Evolutionary conservation across 2,797 vertebrate species (phyloP).

Genomic region (Borostomias antarcticus): DNA sequence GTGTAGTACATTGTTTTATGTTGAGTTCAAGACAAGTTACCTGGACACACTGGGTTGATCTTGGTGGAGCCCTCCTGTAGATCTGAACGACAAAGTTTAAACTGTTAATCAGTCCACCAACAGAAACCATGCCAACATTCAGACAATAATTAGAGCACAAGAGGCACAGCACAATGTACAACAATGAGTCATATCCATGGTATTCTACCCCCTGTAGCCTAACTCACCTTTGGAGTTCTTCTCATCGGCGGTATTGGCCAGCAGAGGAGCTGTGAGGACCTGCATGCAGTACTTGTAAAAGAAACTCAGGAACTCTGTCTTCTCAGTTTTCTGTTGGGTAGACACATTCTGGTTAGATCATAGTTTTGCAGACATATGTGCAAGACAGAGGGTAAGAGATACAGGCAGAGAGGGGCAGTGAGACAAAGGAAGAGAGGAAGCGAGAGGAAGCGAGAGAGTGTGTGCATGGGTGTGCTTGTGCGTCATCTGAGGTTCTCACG

Average conservation of each 20-base stretch:
- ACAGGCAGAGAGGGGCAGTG: background rate
- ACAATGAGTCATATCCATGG: too few relatives aligned
- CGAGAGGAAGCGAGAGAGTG: background rate
- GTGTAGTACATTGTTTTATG: too few relatives aligned
- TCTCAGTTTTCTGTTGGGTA: constrained; percentile 93
- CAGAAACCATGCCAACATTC: background rate
- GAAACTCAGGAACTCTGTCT: constrained; percentile 98
- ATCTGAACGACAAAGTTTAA: constrained; percentile 72
- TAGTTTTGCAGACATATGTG: background rate
- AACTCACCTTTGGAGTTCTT: constrained; percentile 87
- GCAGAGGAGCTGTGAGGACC: constrained; percentile 93
- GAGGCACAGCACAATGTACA: too few relatives aligned
- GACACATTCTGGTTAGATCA: constrained; percentile 29
- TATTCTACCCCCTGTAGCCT: too few relatives aligned
- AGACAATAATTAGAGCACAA: too few relatives aligned
- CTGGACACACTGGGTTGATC: constrained; percentile 92
- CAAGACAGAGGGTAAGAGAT: too few relatives aligned
- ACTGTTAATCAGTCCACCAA: background rate
- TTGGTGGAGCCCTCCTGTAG: constrained; percentile 83
- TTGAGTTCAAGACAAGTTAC: constrained; percentile 61
- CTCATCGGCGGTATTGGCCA: constrained; percentile 95
- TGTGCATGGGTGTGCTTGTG: background rate
- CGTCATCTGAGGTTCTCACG: constrained; percentile 74
- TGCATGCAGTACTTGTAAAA: constrained; percentile 99
- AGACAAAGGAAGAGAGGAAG: background rate